Evolutionary conservation across 2,113 vertebrate species (phyloP), one percentile per base, ranked within the genome.

Genomic region (Empidonax alnorum): DNA sequence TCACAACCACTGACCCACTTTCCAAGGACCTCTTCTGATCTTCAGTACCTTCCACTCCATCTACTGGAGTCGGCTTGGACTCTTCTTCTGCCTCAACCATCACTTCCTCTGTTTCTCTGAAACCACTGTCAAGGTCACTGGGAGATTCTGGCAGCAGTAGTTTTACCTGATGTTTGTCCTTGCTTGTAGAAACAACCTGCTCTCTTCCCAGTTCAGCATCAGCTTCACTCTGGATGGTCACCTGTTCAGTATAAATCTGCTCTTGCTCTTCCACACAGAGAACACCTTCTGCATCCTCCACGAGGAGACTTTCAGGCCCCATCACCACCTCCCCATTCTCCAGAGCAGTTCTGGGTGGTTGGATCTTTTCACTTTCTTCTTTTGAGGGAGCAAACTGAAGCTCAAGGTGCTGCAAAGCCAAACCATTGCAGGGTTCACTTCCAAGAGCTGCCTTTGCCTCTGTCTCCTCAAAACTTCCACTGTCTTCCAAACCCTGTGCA

Each of bases 201-300:
- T 95, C 85, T 42, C 82, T 83, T 56, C 93, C 92, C 79, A 84
- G 83, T 27, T 89, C 80, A 58, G 74, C 76, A 87, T 73, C 81
- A 30, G 42, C 31, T 84, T 66, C 85, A 14, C 63, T 65, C 47
- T 47, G 49, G 27, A 41, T 6, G n/a, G 41, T 9, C 23, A 28
- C 53, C 62, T 22, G 22, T 6, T 79, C 8, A 24, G 52, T 14
- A 49, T 14, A 42, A 71, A 61, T 9, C 71, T 58, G 30, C 37
- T 92, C 79, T 62, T 68, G 85, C 69, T 96, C 68, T 49, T 88
- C 69, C 65, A 77, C 41, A n/a, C 5, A 83, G 53, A 91, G 56
- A 31, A 22, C 35, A 41, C 44, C 89, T 46, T 87, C 86, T 71
- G 46, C 55, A 28, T 58, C 88, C 49, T 94, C 90, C 46, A 77